These are phyloP conservation scores for Sepioteuthis lessoniana DNA, from an alignment of 2,888 invertebrate genomes.

Conservation along the genomic window DNA sequence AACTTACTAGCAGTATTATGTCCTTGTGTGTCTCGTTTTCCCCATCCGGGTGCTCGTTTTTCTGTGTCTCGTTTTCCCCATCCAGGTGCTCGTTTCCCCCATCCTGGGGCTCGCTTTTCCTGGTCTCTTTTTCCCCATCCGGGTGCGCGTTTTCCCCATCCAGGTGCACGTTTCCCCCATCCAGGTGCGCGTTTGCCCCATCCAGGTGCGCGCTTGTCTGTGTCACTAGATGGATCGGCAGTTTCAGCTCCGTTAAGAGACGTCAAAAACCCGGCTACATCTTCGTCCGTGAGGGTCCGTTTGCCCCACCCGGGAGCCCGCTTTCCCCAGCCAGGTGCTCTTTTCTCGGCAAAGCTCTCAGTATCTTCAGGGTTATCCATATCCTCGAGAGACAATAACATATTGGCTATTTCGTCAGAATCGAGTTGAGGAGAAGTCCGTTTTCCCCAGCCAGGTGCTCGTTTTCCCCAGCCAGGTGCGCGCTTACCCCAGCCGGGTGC, in stretches of 20 bases:
- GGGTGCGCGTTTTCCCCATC: not conserved
- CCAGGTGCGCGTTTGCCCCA: not conserved
- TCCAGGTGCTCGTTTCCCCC: constrained; percentile 40
- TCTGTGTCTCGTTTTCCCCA: constrained; percentile 37
- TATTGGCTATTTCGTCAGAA: not conserved
- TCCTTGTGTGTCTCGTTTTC: constrained; percentile 34
- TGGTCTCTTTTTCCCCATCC: constrained; percentile 40
- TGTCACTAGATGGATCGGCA: not conserved
- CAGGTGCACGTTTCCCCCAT: not conserved
- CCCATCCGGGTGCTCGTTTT: constrained; percentile 39
- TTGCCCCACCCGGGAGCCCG: not conserved
- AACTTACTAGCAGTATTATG: not conserved
- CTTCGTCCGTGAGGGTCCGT: not conserved
- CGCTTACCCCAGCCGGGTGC: constrained; percentile 36
- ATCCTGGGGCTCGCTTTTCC: constrained; percentile 24
- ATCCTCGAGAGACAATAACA: not conserved
- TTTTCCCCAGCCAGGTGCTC: constrained; percentile 34
- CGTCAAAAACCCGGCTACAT: not conserved
- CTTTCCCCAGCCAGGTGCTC: not conserved
- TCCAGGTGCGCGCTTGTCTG: not conserved
- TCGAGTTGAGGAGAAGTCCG: not conserved
- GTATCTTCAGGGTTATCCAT: not conserved
- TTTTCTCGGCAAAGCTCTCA: not conserved
- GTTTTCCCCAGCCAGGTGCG: constrained; percentile 34
- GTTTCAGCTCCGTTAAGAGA: not conserved